Evolutionary conservation across 2,888 invertebrate genomes (phyloP).

Genomic region (Troglohyphantes excavatus): DNA sequence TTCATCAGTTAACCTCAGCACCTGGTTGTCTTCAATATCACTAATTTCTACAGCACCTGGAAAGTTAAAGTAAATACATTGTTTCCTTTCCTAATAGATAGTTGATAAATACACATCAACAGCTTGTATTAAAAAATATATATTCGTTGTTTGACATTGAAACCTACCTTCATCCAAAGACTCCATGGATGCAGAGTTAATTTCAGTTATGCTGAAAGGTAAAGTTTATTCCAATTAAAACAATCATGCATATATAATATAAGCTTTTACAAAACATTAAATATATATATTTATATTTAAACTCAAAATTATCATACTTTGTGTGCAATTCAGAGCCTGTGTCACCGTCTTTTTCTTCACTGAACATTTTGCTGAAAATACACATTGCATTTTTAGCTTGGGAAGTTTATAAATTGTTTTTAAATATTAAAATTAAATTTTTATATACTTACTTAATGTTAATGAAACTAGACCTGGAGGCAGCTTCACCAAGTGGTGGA

Average conservation of each 20-base stretch:
- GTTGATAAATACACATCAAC: background rate
- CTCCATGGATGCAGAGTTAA: constrained; percentile 83
- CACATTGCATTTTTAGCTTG: background rate
- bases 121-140: too few species aligned
- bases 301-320: too few species aligned
- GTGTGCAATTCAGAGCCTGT: constrained; percentile 74
- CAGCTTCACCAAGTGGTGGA: constrained; percentile 73
- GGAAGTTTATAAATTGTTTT: background rate
- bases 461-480: constrained; percentile 73
- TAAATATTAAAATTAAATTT: background rate
- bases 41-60: constrained; percentile 80
- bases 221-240: too few species aligned
- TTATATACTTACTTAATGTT: constrained; percentile 61
- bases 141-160: too few species aligned
- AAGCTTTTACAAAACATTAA: too few species aligned
- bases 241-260: too few species aligned
- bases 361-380: constrained; percentile 87
- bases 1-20: constrained; percentile 89
- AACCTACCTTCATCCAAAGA: constrained; percentile 82
- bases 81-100: background rate
- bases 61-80: constrained; percentile 39
- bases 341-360: constrained; percentile 86
- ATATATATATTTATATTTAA: too few species aligned
- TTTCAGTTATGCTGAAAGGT: constrained; percentile 82
- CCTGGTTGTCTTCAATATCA: constrained; percentile 91